Conservation (phyloP, 2,797 vertebrate genomes). For the Enteromius anoplus region DNA sequence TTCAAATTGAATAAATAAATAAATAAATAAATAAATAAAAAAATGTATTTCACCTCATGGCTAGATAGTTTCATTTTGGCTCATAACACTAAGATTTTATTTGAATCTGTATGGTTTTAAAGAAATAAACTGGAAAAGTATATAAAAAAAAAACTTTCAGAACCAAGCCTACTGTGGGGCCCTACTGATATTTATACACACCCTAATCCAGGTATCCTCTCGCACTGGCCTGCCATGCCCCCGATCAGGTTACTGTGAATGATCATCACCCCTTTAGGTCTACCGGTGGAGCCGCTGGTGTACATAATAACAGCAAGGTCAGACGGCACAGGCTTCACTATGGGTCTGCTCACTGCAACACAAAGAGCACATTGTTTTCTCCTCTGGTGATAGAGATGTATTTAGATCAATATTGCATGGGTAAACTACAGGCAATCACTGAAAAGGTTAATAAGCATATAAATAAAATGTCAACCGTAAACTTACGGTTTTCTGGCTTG, state of each 20-base stretch:
- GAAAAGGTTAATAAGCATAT: conserved; percentile 14
- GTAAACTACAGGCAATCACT: not conserved
- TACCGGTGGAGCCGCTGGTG: conserved; percentile 95
- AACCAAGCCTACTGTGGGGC: not conserved
- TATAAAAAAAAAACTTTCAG: too few species aligned
- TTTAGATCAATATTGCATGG: not conserved
- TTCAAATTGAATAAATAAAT: not conserved
- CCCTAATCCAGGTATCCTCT: conserved; percentile 96
- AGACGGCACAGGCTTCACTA: conserved; percentile 82
- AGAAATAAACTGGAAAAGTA: not conserved
- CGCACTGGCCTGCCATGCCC: conserved; percentile 96
- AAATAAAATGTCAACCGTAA: conserved; percentile 1
- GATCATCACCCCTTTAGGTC: conserved; percentile 97
- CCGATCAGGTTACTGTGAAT: conserved; percentile 93
- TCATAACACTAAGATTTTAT: not conserved
- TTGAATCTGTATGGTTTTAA: not conserved
- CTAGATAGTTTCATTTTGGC: not conserved
- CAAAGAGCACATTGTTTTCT: conserved; percentile 32
- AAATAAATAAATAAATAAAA: too few species aligned
- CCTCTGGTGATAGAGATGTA: not conserved
- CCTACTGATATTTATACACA: conserved; percentile 71
- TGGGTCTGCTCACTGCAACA: conserved; percentile 74
- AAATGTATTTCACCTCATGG: not conserved
- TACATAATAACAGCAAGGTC: conserved; percentile 97
- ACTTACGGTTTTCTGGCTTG: conserved; percentile 87